Evolutionary conservation across 2,113 vertebrate genomes (phyloP).

Genomic region (Ptilonorhynchus violaceus): DNA sequence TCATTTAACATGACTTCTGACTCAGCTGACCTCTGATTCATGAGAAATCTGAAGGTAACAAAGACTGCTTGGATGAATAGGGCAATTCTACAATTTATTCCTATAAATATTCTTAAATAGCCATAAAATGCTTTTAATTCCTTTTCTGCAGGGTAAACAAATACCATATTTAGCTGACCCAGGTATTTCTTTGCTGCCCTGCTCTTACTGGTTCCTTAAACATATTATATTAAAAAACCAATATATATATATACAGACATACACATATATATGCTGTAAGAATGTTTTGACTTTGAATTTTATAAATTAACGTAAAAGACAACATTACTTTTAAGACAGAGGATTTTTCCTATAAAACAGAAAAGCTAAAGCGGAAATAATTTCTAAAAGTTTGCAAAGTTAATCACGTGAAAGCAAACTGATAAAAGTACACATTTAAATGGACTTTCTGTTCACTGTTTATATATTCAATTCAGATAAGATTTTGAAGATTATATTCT

Average conservation of each 20-base stretch:
- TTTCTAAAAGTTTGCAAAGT: background rate
- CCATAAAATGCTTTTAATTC: background rate
- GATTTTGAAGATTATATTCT: background rate
- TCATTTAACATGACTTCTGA: background rate
- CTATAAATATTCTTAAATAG: background rate
- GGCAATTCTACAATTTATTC: background rate
- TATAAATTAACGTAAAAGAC: background rate
- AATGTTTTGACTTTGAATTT: background rate
- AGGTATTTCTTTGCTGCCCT: background rate
- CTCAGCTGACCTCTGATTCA: background rate
- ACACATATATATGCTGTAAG: accelerated
- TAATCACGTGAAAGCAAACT: background rate
- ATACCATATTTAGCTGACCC: background rate
- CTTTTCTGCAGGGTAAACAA: background rate
- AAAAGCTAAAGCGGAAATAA: background rate
- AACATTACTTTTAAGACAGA: background rate
- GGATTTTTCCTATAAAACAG: background rate
- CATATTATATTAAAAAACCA: background rate
- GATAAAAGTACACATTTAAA: background rate
- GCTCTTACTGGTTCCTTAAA: background rate
- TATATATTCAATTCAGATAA: background rate
- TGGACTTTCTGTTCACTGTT: background rate
- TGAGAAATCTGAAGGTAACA: background rate
- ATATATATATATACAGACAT: background rate
- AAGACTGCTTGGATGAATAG: background rate